Percentiles rank a stretch among this genome's conserved stretches.
Conservation (phyloP, 2,113 vertebrate species). For the Quiscalus mexicanus region DNA sequence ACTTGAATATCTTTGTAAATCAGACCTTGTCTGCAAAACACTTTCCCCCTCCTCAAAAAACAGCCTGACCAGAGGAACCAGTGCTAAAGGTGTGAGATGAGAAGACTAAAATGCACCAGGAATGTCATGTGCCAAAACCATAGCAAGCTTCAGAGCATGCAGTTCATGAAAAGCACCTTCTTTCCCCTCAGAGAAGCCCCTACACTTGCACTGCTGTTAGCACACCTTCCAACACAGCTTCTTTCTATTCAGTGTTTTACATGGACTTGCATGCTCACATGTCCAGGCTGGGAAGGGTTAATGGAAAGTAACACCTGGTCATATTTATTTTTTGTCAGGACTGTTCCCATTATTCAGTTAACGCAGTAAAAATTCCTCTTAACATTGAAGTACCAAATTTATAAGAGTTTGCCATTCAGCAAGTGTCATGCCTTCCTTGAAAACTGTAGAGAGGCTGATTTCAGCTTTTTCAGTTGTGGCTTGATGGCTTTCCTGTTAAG, state of each 20-base stretch:
- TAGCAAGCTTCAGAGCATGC: constrained; percentile 26
- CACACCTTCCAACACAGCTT: background rate
- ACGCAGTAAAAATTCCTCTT: constrained; percentile 59
- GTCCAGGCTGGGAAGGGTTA: constrained; percentile 72
- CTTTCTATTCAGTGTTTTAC: background rate
- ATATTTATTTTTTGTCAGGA: constrained; percentile 50
- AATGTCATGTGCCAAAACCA: constrained; percentile 31
- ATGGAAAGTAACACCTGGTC: constrained; percentile 64
- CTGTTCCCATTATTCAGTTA: constrained; percentile 66
- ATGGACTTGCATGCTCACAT: constrained; percentile 22
- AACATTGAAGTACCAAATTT: constrained; percentile 58
- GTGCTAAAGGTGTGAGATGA: background rate
- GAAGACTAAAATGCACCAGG: background rate
- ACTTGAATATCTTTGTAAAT: background rate
- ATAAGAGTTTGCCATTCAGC: constrained; percentile 64
- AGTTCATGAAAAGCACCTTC: constrained; percentile 38
- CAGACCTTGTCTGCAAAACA: background rate
- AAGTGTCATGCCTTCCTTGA: constrained; percentile 66
- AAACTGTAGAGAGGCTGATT: constrained; percentile 45
- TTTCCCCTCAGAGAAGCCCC: constrained; percentile 16
- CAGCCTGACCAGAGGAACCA: background rate
- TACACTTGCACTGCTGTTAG: constrained; percentile 36
- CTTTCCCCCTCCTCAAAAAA: background rate
- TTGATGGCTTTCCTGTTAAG: constrained; percentile 62
- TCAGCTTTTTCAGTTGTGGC: constrained; percentile 55